Evolutionary conservation across 2,113 vertebrate species (phyloP).

Genomic region (Heterocephalus glaber): DNA sequence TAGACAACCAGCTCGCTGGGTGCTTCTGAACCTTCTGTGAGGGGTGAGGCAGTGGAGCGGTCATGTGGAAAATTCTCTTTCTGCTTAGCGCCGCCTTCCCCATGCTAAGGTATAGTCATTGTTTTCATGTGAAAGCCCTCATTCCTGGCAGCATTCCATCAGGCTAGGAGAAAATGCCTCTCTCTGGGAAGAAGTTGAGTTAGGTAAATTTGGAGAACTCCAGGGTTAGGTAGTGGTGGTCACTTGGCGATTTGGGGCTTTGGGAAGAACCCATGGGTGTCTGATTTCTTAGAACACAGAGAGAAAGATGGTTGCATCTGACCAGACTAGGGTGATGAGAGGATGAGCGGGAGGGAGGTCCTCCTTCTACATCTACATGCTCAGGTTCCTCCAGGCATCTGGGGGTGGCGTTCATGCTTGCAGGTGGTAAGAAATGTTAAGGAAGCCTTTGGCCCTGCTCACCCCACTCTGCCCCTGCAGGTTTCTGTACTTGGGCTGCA

Average conservation of each 20-base stretch:
- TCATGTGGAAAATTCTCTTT: slow-evolving; percentile 67
- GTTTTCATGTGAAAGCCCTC: background rate
- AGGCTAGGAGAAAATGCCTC: background rate
- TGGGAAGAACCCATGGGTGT: background rate
- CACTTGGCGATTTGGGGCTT: background rate
- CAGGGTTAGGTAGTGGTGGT: background rate
- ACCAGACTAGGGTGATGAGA: background rate
- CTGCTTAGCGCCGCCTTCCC: background rate
- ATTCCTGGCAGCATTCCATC: background rate
- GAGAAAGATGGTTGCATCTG: background rate
- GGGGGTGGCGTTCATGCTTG: background rate
- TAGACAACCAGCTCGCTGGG: slow-evolving; percentile 26
- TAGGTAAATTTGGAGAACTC: background rate
- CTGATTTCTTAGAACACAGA: background rate
- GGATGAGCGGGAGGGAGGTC: background rate
- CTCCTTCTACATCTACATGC: background rate
- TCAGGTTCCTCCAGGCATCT: background rate
- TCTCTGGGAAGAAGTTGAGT: background rate
- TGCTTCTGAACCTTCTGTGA: slow-evolving; percentile 7
- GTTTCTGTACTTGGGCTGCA: background rate
- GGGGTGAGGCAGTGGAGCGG: background rate
- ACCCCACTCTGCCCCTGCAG: accelerated
- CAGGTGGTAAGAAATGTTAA: background rate
- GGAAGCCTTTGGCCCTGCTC: background rate
- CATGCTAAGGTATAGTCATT: background rate